A percentile compares a stretch with the other conserved stretches of the same genome.
These are phyloP conservation scores for Gallirallus australis DNA, from an alignment of 2,797 vertebrate species.

Conservation along the genomic window DNA sequence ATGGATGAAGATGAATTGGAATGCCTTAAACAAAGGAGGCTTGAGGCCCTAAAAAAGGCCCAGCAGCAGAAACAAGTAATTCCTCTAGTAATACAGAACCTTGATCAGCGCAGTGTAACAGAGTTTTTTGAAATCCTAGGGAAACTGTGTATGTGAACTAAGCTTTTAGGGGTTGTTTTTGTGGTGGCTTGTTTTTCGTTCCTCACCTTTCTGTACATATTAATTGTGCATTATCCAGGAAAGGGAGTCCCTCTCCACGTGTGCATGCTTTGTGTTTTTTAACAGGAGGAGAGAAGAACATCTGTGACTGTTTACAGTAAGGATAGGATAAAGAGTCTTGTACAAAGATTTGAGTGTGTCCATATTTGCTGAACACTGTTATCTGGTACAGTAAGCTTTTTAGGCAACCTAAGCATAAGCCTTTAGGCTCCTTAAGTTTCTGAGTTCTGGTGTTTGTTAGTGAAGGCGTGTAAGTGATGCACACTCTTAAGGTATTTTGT, in stretches of 20 bases:
- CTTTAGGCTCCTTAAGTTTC: not conserved
- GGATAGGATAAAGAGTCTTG: not conserved
- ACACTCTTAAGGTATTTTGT: not conserved
- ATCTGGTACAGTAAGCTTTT: not conserved
- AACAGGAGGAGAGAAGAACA: not conserved
- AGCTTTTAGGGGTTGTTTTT: not conserved
- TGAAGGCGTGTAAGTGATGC: not conserved
- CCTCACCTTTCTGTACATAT: not conserved
- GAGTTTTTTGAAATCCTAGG: not conserved
- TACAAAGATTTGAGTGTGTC: not conserved
- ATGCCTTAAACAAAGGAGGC: constrained; percentile 88
- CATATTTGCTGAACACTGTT: not conserved
- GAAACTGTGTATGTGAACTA: not conserved
- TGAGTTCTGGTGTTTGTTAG: not conserved
- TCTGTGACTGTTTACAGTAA: not conserved
- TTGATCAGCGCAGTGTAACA: not conserved
- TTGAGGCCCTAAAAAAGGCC: constrained; percentile 93
- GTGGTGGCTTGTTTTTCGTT: not conserved
- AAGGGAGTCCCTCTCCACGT: not conserved
- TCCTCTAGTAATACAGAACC: not conserved
- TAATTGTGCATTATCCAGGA: not conserved
- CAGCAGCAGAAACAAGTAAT: constrained; percentile 98
- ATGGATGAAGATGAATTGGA: constrained; percentile 96
- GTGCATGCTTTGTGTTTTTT: not conserved
- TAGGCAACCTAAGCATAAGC: not conserved